These are phyloP conservation scores for Megathymus violae DNA, from an alignment of 1,140 invertebrate genomes.

Conservation along the genomic window DNA sequence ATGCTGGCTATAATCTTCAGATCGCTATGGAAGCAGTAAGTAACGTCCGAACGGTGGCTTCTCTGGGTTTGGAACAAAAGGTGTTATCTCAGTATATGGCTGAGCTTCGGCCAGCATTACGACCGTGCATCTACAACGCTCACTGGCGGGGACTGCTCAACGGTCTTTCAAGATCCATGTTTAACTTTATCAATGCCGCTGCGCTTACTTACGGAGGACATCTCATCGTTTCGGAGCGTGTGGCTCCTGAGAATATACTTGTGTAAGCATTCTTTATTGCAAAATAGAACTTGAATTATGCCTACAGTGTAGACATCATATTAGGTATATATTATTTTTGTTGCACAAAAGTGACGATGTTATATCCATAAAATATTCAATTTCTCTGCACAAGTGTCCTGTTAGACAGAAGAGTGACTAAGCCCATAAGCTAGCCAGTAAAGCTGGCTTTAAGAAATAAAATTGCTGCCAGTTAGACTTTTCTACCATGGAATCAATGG, in stretches of 20 bases:
- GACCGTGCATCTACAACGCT: slow-evolving; percentile 80
- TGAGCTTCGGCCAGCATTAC: slow-evolving; percentile 80
- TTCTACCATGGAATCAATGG: no score
- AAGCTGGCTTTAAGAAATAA: no score
- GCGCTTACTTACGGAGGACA: slow-evolving; percentile 89
- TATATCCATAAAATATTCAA: no score
- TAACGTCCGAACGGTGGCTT: slow-evolving; percentile 90
- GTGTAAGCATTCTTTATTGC: slow-evolving; percentile 85
- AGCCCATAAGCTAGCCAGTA: no score
- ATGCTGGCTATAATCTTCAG: no score
- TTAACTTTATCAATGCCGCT: slow-evolving; percentile 89
- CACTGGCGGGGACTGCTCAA: slow-evolving; percentile 86
- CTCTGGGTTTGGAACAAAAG: slow-evolving; percentile 86
- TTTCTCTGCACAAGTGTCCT: no score
- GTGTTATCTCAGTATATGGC: slow-evolving; percentile 85
- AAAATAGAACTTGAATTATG: no score
- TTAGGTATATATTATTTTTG: no score
- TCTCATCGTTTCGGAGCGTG: slow-evolving; percentile 85
- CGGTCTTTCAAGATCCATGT: slow-evolving; percentile 87
- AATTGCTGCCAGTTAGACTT: no score
- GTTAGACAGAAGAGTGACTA: no score
- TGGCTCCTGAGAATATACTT: slow-evolving; percentile 86
- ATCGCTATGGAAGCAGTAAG: slow-evolving; percentile 90
- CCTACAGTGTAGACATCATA: no score
- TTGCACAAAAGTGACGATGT: no score